Conservation (phyloP, 2,113 vertebrate genomes). For the Lepus americanus region DNA sequence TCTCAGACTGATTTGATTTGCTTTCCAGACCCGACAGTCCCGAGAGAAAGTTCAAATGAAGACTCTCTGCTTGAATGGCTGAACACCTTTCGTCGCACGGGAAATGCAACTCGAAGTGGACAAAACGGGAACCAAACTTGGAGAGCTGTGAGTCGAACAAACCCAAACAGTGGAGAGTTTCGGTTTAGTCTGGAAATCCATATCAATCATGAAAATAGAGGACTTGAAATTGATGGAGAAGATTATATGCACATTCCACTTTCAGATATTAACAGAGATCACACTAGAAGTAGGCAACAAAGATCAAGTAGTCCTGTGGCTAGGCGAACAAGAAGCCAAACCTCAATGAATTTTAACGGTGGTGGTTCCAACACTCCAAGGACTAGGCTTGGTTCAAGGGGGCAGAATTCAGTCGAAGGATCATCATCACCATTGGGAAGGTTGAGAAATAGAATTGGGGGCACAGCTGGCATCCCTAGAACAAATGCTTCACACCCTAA, state of each 20-base stretch:
- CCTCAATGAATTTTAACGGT: conserved; percentile 62
- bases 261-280: conserved; percentile 74
- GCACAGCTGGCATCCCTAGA: conserved; percentile 59
- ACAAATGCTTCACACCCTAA: not conserved
- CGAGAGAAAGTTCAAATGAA: conserved; percentile 90
- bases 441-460: conserved; percentile 83
- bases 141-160: conserved; percentile 96
- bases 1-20: conserved; percentile 72
- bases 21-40: conserved; percentile 90
- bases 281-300: conserved; percentile 70
- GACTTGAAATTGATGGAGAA: conserved; percentile 78
- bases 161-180: conserved; percentile 96
- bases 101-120: conserved; percentile 95
- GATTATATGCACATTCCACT: conserved; percentile 74
- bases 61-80: conserved; percentile 96
- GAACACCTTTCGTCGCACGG: conserved; percentile 94
- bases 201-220: conserved; percentile 95
- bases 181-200: conserved; percentile 98
- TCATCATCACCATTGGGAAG: conserved; percentile 77
- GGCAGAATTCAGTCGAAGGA: conserved; percentile 83
- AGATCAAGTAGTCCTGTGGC: conserved; percentile 84
- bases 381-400: conserved; percentile 82
- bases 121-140: conserved; percentile 97
- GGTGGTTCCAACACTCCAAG: conserved; percentile 76
- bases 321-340: conserved; percentile 91